Base-by-base conservation (phyloP, 2,113 vertebrate species). In the Vidua chalybeata region DNA sequence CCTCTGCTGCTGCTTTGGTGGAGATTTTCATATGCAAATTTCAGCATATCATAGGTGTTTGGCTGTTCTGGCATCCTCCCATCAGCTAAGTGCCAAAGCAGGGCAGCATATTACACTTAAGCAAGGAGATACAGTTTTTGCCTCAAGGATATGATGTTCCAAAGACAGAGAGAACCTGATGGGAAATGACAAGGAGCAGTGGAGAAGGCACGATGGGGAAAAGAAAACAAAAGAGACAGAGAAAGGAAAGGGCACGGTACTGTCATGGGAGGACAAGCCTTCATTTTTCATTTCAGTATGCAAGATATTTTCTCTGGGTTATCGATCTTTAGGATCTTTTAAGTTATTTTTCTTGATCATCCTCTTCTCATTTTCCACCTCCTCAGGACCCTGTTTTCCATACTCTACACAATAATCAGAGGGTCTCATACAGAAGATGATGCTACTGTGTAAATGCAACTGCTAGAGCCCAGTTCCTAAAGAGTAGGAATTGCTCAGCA, bases 101-200 rank as follows among this genome's bases (percentile, higher is more conserved):
- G 68, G 15, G 64, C 76, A 74, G 62, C 1, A 0, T 59, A 89
- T 92, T 91, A 84, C 87, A 75, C 77, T 94, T 79, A 89, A 1
- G 10, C 89, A 84, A 94, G 89, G 58, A 95, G 74, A 91, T 93
- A 76, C 87, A 78, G 74, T 49, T 91, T 89, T 96, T 95, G 84
- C 96, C 94, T 95, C 41, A 52, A 96, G 95, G 95, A 91, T 95
- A 94, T 64, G 41, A 61, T 91, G 93, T 89, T 95, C 84, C 66
- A 76, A 68, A 95, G 69, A 39, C 84, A 87, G 76, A 79, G 61
- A 76, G 69, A 96, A 91, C 58, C 59, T 94, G 81, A 94, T 94
- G 77, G 67, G 93, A 94, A 94, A 87, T 66, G 93, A 95, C 93
- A 96, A 87, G 84, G 15, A 94, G 69, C 89, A 78, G 66, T 68